phyloP scores from a whole-genome alignment of 2,113 vertebrate species.

The Dunckerocampus dactyliophorus region DNA sequence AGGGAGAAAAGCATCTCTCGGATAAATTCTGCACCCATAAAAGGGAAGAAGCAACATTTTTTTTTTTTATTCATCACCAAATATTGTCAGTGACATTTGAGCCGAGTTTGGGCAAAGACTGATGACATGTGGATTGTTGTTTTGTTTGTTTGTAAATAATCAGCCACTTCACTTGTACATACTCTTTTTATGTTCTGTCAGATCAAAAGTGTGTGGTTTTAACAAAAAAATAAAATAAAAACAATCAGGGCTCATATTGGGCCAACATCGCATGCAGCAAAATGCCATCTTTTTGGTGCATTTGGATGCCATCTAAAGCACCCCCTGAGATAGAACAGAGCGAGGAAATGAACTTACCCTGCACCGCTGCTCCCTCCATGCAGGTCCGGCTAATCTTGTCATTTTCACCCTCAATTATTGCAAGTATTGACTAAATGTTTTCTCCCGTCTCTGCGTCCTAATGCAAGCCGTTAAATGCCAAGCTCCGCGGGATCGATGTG shows the following conservation, averaged over 20 bases:
- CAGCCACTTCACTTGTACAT: constrained; percentile 96
- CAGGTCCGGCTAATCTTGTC: constrained; percentile 83
- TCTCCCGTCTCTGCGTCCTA: constrained; percentile 91
- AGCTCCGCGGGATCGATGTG: constrained; percentile 97
- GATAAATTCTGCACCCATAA: constrained; percentile 34
- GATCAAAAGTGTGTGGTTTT: constrained; percentile 76
- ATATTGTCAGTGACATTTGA: constrained; percentile 68
- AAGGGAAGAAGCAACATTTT: constrained; percentile 23
- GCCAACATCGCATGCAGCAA: constrained; percentile 47
- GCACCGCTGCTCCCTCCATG: constrained; percentile 61
- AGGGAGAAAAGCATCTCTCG: no score
- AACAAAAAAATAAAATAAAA: neutral
- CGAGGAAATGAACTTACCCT: constrained; percentile 97
- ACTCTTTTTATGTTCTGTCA: constrained; percentile 99
- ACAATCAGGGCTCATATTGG: constrained; percentile 41
- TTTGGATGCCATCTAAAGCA: constrained; percentile 18
- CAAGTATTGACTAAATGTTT: constrained; percentile 96
- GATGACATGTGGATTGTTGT: constrained; percentile 44
- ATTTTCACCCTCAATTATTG: constrained; percentile 94
- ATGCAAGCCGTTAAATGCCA: constrained; percentile 96
- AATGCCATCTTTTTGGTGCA: no score
- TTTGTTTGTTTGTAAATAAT: constrained; percentile 96
- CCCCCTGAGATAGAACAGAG: constrained; percentile 26
- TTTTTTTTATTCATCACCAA: constrained; percentile 65
- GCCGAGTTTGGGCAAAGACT: constrained; percentile 51